These are phyloP conservation scores for Steatocranus sp. DNA, from an alignment of 2,797 vertebrate genomes.

Conservation along the genomic window DNA sequence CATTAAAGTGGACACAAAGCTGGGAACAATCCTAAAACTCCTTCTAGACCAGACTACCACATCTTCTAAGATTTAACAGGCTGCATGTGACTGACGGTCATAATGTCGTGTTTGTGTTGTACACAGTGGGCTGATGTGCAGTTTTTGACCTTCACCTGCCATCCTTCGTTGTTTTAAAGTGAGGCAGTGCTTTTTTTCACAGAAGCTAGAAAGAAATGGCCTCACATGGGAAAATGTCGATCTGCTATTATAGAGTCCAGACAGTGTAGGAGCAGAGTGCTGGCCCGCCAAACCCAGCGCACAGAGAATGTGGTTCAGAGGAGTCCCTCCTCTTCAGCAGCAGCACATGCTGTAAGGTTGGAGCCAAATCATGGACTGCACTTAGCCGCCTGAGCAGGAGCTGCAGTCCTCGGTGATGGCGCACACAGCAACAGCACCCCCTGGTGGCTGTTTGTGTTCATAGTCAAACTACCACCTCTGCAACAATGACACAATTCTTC, in stretches of 20 bases:
- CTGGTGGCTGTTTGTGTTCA: constrained; percentile 47
- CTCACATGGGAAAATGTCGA: not conserved
- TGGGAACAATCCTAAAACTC: constrained; percentile 57
- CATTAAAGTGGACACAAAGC: constrained; percentile 18
- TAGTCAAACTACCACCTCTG: not conserved
- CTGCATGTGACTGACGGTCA: constrained; percentile 23
- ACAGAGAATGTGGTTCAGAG: constrained; percentile 49
- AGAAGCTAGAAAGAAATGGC: not conserved
- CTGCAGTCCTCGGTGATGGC: not conserved
- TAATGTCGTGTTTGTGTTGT: constrained; percentile 25
- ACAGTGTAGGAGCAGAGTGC: constrained; percentile 2
- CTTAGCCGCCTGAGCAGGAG: not conserved
- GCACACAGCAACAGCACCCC: constrained; percentile 46
- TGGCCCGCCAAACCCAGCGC: constrained; percentile 42
- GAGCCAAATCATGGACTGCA: constrained; percentile 45
- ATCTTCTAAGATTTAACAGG: constrained; percentile 15
- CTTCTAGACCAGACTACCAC: constrained; percentile 2
- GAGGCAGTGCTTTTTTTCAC: not conserved
- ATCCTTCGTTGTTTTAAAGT: not conserved
- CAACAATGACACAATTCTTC: not conserved
- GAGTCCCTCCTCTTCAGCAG: constrained; percentile 46
- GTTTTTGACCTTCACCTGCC: not conserved
- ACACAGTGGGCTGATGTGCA: not conserved
- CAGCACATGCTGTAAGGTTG: constrained; percentile 49
- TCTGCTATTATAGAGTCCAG: not conserved